These are phyloP conservation scores for Paratrypauchen microcephalus DNA, from an alignment of 2,797 vertebrate genomes.

Conservation along the genomic window DNA sequence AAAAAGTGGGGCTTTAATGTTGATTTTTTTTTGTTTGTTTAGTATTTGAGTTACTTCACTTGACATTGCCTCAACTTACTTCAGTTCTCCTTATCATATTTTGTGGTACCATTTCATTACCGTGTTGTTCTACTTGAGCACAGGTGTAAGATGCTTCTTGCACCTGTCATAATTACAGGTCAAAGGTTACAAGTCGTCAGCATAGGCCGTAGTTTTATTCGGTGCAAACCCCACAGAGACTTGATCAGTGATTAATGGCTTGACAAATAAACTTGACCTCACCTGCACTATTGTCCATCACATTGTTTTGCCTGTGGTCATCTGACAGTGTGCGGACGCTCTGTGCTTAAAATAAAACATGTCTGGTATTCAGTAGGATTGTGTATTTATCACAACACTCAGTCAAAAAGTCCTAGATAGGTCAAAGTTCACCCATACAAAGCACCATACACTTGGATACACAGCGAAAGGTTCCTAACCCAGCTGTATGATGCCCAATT, in stretches of 20 bases:
- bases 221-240: slow-evolving; percentile 37
- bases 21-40: background rate
- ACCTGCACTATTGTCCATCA: slow-evolving; percentile 52
- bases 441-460: background rate
- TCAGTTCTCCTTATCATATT: background rate
- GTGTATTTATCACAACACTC: slow-evolving; percentile 20
- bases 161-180: slow-evolving; percentile 41
- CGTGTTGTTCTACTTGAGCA: background rate
- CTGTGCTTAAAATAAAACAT: slow-evolving; percentile 41
- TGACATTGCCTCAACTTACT: background rate
- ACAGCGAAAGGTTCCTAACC: background rate
- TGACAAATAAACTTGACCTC: slow-evolving; percentile 61
- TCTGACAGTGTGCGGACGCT: slow-evolving; percentile 23
- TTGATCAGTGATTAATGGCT: slow-evolving; percentile 53
- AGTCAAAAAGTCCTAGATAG: slow-evolving; percentile 1
- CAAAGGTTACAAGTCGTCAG: slow-evolving; percentile 32
- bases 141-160: background rate
- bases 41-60: background rate
- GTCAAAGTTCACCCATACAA: slow-evolving; percentile 4
- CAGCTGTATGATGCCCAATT: slow-evolving; percentile 10
- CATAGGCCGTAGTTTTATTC: slow-evolving; percentile 39
- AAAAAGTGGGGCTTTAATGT: background rate
- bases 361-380: slow-evolving; percentile 22
- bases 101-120: background rate
- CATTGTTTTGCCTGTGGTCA: slow-evolving; percentile 33